Evolutionary conservation across 2,888 invertebrate genomes (phyloP).

Genomic region (Tolmerus cingulatus): DNA sequence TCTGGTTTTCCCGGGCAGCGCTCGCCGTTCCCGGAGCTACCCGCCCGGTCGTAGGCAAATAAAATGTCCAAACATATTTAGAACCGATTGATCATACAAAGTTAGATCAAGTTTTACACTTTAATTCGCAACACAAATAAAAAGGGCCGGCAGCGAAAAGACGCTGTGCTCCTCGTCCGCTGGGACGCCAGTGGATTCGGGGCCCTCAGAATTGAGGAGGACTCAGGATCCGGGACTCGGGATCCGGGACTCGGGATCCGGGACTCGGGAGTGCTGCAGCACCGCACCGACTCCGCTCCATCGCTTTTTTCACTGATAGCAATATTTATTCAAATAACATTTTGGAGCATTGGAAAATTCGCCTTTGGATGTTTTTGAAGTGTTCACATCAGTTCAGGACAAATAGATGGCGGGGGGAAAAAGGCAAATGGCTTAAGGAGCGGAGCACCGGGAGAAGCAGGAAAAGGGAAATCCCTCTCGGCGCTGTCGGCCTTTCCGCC

Average conservation of each 20-base stretch:
- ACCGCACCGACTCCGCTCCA: background rate
- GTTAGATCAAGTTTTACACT: slow-evolving; percentile 39
- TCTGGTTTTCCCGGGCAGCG: background rate
- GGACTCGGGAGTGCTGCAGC: background rate
- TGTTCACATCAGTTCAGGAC: slow-evolving; percentile 6
- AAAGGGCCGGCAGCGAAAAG: slow-evolving; percentile 5
- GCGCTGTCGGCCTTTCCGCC: slow-evolving; percentile 16
- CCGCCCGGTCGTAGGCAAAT: slow-evolving; percentile 8
- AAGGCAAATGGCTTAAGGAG: slow-evolving; percentile 2
- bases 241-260: background rate
- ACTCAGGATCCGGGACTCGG: background rate
- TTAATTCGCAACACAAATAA: slow-evolving; percentile 42
- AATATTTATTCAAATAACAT: slow-evolving; percentile 42
- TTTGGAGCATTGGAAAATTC: slow-evolving; percentile 37
- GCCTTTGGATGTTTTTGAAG: slow-evolving; percentile 42
- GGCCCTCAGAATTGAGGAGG: background rate
- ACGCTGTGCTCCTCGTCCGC: background rate
- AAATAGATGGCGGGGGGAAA: background rate
- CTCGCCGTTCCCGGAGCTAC: background rate
- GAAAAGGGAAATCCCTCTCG: slow-evolving; percentile 24
- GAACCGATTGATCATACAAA: slow-evolving; percentile 39
- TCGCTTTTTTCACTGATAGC: slow-evolving; percentile 30
- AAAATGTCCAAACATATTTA: slow-evolving; percentile 39
- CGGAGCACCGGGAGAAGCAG: background rate
- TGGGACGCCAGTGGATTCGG: background rate